These are phyloP conservation scores for Podarcis cretensis DNA, from an alignment of 2,113 vertebrate species.

Conservation along the genomic window DNA sequence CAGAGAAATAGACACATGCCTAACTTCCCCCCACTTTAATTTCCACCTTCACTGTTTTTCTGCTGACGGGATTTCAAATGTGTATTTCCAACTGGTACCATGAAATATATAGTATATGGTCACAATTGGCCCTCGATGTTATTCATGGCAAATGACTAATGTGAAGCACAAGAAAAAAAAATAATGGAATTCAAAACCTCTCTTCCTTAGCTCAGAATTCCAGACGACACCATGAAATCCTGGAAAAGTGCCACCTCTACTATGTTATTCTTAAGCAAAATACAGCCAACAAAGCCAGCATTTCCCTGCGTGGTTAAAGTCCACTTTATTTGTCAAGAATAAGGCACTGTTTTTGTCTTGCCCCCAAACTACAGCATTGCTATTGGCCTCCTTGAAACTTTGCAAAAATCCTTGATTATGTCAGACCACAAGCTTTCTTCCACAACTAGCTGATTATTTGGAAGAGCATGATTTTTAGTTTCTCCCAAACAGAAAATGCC, in stretches of 20 bases:
- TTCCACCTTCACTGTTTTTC: not conserved
- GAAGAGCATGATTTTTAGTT: not conserved
- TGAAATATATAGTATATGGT: not conserved
- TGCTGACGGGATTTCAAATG: not conserved
- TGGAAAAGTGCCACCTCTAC: not conserved
- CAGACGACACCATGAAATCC: not conserved
- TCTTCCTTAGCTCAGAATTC: not conserved
- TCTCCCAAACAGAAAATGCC: not conserved
- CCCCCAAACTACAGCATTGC: not conserved
- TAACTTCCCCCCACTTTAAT: not conserved
- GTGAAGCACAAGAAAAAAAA: not conserved
- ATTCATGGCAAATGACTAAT: not conserved
- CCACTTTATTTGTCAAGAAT: slow-evolving; percentile 15
- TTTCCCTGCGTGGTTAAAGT: slow-evolving; percentile 5
- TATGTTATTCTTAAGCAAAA: slow-evolving; percentile 11
- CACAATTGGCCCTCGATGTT: not conserved
- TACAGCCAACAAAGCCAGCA: not conserved
- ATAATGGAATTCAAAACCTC: slow-evolving; percentile 5
- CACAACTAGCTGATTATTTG: not conserved
- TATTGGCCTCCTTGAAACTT: slow-evolving; percentile 17
- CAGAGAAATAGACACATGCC: not conserved
- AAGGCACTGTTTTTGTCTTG: not conserved
- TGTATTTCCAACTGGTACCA: not conserved
- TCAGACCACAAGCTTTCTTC: slow-evolving; percentile 11
- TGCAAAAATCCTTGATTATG: slow-evolving; percentile 8